Conservation (phyloP, 1,140 invertebrate species). For the Bicyclus anynana region DNA sequence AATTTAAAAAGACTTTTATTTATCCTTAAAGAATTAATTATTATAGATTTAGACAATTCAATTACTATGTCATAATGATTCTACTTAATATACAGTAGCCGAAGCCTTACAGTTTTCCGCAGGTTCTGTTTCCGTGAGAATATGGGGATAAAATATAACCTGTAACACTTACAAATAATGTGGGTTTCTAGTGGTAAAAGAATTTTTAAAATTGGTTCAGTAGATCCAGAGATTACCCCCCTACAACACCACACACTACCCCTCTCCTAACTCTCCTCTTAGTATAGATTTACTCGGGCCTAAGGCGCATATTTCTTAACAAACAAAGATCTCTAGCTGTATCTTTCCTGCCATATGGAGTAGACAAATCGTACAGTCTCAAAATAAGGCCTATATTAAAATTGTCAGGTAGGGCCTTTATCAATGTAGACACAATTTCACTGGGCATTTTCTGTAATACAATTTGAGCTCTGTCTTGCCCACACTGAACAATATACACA, state of each 20-base stretch:
- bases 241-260: background rate
- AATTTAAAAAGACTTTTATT: conserved; percentile 30
- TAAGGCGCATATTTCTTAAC: conserved; percentile 86
- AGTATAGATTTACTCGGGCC: conserved; percentile 57
- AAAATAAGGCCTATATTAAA: conserved; percentile 85
- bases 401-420: conserved; percentile 86
- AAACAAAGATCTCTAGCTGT: conserved; percentile 90
- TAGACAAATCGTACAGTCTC: conserved; percentile 87
- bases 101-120: too few species aligned
- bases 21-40: conserved; percentile 3
- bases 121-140: too few species aligned
- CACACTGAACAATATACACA: conserved; percentile 88
- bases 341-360: conserved; percentile 83
- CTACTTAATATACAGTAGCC: too few species aligned
- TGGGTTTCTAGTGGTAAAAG: too few species aligned
- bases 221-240: too few species aligned
- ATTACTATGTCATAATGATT: too few species aligned
- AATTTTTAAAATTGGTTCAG: too few species aligned
- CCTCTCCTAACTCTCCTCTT: background rate
- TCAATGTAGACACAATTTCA: conserved; percentile 85
- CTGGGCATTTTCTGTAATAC: conserved; percentile 90
- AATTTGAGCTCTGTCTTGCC: conserved; percentile 83
- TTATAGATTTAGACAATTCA: too few species aligned
- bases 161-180: too few species aligned
- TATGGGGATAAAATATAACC: too few species aligned